Conservation (phyloP, 2,797 vertebrate species). For the Heterohyrax brucei region DNA sequence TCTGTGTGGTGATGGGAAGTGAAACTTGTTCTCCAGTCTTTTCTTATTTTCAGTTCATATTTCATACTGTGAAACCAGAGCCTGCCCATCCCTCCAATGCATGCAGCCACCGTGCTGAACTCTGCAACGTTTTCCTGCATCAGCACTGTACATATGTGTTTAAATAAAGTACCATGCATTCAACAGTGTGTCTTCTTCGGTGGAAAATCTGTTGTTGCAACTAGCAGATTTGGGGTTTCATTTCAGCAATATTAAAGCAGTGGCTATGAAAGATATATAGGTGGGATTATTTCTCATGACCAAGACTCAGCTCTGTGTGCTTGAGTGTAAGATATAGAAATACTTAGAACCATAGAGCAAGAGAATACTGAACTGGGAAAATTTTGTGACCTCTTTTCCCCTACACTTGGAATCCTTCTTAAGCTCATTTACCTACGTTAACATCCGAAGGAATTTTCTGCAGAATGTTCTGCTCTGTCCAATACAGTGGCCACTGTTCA, state of each 20-base stretch:
- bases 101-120: constrained; percentile 89
- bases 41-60: constrained; percentile 88
- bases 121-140: constrained; percentile 87
- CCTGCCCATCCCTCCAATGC: constrained; percentile 85
- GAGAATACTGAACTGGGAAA: background rate
- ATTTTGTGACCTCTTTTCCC: background rate
- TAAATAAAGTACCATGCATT: constrained; percentile 94
- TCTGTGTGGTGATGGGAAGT: constrained; percentile 95
- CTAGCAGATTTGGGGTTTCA: constrained; percentile 66
- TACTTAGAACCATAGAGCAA: background rate
- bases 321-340: background rate
- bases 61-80: constrained; percentile 86
- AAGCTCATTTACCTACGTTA: background rate
- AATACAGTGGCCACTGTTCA: background rate
- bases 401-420: background rate
- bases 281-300: constrained; percentile 44
- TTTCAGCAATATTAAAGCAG: constrained; percentile 74
- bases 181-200: constrained; percentile 88
- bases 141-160: constrained; percentile 92
- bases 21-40: constrained; percentile 82
- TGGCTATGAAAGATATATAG: constrained; percentile 59
- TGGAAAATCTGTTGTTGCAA: constrained; percentile 88
- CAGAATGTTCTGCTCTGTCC: background rate
- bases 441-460: background rate
- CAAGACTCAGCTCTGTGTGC: background rate